Evolutionary conservation across 2,113 vertebrate species (phyloP), one percentile per base, ranked within the genome.

Genomic region (Todiramphus chloris): DNA sequence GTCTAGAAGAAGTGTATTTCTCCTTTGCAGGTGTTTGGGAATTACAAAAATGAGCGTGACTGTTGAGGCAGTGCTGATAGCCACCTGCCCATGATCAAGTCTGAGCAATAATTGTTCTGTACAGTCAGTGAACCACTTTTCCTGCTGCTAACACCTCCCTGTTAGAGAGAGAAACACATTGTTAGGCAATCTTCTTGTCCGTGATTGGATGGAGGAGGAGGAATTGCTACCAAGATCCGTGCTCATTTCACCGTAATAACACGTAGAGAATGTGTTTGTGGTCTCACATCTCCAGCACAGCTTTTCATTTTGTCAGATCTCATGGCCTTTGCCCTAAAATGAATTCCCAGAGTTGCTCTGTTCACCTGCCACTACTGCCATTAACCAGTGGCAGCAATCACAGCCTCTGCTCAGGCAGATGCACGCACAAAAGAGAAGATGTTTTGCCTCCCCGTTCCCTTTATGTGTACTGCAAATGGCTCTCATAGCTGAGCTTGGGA

Each of bases 291-390:
- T 90, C 33, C 30, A 19, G 8, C 30, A 6, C 3, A n/a, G 18
- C 59, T 79, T 53, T 48, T 13, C 6, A 2, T 74, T 83, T 63
- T 74, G 41, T 85, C 84, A 46, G 59, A n/a, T 41, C 5, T 7
- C 37, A 15, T 21, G 50, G 62, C 35, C 48, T 68, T 86, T 82
- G 43, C 48, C 25, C 76, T 75, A 51, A 18, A 67, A 18, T 62
- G 31, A 28, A 17, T 75, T 70, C 75, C 82, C 43, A 25, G 5
- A 79, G 58, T 64, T 51, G 48, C 10, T 75, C 21, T 2, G 0
- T 70, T 78, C 37, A 31, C 1, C 14, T 43, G 4, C 4, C 4
- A 3, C 33, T 55, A 0, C 24, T 79, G 58, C 78, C 17, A 5
- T 60, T 68, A 27, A 13, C 35, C 76, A 31, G 27, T 37, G 43